Evolutionary conservation across 1,140 invertebrate genomes (phyloP).

Genomic region (Trypoxylus dichotomus): DNA sequence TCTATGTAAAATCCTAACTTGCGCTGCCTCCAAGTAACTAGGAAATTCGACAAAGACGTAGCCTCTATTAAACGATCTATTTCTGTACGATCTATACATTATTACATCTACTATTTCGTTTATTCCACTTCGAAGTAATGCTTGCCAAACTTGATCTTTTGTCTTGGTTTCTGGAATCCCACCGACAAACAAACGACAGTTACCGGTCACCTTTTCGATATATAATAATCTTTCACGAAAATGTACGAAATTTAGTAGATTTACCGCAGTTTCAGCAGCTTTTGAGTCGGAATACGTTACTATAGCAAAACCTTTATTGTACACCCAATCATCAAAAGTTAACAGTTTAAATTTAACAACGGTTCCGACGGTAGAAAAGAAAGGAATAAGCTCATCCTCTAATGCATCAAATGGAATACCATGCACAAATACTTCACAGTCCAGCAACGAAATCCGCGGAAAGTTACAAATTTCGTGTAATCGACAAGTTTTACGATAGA

Average conservation of each 20-base stretch:
- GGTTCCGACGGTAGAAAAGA: background rate
- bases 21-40: background rate
- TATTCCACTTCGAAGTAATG: background rate
- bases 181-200: constrained; percentile 4
- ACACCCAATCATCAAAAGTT: background rate
- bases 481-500: background rate
- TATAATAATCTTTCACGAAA: background rate
- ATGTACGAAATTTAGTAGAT: background rate
- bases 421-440: background rate
- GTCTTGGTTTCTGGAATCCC: constrained; percentile 19
- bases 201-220: background rate
- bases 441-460: too few relatives aligned
- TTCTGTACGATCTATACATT: constrained; percentile 19
- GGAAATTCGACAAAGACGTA: constrained; percentile 21
- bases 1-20: background rate
- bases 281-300: background rate
- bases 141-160: constrained; percentile 17
- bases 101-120: background rate
- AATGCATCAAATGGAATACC: background rate
- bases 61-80: background rate
- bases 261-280: background rate
- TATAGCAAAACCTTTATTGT: background rate
- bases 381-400: constrained; percentile 5
- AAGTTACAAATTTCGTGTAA: background rate
- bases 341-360: constrained; percentile 11